Evolutionary conservation across 2,113 vertebrate species (phyloP).

Genomic region (Aptenodytes patagonicus): DNA sequence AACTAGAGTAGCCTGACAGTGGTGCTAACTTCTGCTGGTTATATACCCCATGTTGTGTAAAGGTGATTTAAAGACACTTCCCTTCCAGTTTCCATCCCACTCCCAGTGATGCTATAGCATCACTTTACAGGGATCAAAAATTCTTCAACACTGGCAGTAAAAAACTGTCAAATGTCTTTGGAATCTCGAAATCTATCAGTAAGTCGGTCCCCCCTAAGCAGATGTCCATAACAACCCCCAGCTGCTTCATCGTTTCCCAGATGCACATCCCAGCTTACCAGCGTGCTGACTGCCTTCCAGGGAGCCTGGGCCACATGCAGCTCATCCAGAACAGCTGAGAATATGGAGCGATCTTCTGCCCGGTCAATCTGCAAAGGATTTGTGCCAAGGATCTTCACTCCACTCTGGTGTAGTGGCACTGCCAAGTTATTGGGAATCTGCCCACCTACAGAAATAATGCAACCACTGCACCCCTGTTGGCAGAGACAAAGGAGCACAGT

Average conservation of each 20-base stretch:
- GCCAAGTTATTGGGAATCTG: constrained; percentile 96
- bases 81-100: neutral
- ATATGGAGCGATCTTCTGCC: constrained; percentile 89
- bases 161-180: neutral
- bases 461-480: constrained; percentile 83
- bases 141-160: neutral
- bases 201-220: neutral
- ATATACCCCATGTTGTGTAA: neutral
- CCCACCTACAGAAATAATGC: constrained; percentile 93
- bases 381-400: constrained; percentile 90
- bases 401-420: constrained; percentile 82
- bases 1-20: neutral
- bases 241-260: neutral
- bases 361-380: constrained; percentile 85
- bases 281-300: constrained; percentile 88
- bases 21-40: neutral
- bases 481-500: neutral
- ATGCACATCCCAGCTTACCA: constrained; percentile 71
- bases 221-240: neutral
- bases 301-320: constrained; percentile 88
- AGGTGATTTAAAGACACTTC: neutral
- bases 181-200: neutral
- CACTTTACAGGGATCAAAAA: neutral
- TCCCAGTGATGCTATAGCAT: neutral
- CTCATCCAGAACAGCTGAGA: constrained; percentile 88